Evolutionary conservation across 2,797 vertebrate genomes (phyloP).

Genomic region (Hemitrygon akajei): DNA sequence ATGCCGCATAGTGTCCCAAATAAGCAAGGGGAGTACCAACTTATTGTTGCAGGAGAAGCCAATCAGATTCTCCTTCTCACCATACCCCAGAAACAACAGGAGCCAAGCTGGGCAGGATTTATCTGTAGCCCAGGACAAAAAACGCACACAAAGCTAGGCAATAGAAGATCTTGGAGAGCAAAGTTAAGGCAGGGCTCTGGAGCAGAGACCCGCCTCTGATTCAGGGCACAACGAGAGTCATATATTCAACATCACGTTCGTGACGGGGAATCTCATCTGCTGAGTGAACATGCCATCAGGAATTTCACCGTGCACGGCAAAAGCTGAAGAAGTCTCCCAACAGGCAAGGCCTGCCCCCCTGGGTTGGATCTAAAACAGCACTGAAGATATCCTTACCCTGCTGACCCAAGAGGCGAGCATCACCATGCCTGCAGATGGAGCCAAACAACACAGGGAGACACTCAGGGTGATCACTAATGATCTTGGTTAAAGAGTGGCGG

Average conservation of each 20-base stretch:
- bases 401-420: background rate
- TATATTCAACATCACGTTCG: background rate
- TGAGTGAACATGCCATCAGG: background rate
- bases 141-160: background rate
- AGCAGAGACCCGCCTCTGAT: background rate
- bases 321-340: background rate
- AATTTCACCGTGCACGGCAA: background rate
- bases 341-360: background rate
- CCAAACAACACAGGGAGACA: background rate
- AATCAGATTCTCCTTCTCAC: background rate
- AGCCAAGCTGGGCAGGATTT: background rate
- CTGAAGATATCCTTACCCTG: background rate
- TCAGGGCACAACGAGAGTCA: too few relatives aligned
- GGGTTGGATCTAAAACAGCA: too few relatives aligned
- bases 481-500: background rate
- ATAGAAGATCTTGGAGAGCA: background rate
- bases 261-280: background rate
- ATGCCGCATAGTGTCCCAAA: too few relatives aligned
- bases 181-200: background rate
- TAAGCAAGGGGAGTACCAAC: too few relatives aligned
- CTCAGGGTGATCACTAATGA: background rate
- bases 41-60: background rate
- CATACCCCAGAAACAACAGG: too few relatives aligned
- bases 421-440: background rate
- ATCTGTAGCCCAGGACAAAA: background rate